Evolutionary conservation across 2,888 invertebrate species (phyloP), one percentile per base, ranked within the genome.

Genomic region (Elmis aenea): DNA sequence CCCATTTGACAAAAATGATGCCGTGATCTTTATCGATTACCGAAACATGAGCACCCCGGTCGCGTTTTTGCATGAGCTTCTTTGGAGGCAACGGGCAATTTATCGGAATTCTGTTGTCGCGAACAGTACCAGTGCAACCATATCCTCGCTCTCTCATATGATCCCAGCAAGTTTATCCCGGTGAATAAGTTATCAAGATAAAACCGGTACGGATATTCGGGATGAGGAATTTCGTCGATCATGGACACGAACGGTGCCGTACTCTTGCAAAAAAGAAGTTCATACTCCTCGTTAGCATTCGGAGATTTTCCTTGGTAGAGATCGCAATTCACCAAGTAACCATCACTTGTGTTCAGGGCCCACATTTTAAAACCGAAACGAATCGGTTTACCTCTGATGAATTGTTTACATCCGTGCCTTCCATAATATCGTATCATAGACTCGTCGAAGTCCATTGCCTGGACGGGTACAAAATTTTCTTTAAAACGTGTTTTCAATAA

Each of bases 401-500:
- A 51, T 37, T 52, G 45, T 26, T 52, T 52, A 33, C 47, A 50
- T 18, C 43, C 38, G 28, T 51, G 50, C 20, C 42, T 26, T 5
- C 50, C 51, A 31, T 35, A 55, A 42, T 51, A 55, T 33, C 41
- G 32, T 0, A 53, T 36, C 50, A 52, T 51, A 23, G 37, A 33
- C 28, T 50, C 52, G 31, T 52, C 53, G 13, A 38, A 49, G 6
- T 14, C 11, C 16, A 43, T 13, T 15, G 36, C 24, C 29, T 26
- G 8, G 9, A 24, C 24, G 2, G 43, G 43, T 8, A 23, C 15
- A 29, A 36, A 43, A 23, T 20, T 5, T 27, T 14, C 5, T 18
- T 26, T 13, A 30, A 26, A 29, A 11, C 66, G 2, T 85, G 62
- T 18, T 26, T 26, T 26, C 3, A 12, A n/a, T n/a, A n/a, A n/a